Conservation (phyloP, 2,113 vertebrate genomes). For the Rostratula benghalensis region DNA sequence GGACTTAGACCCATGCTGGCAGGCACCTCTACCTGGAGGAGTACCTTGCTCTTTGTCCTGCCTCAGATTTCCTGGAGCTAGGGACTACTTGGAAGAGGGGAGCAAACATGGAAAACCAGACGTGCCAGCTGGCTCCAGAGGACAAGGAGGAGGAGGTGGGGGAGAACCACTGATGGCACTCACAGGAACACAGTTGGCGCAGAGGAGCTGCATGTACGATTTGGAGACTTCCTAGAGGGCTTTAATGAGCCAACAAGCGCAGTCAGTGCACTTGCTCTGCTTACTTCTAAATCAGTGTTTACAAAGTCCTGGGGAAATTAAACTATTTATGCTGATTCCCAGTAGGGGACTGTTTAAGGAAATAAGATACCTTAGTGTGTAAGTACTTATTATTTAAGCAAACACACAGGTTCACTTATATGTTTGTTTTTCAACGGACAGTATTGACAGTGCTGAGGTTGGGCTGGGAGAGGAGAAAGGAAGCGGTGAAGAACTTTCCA, state of each 20-base stretch:
- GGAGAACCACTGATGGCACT: background rate
- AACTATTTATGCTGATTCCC: background rate
- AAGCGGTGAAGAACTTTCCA: background rate
- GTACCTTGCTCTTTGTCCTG: background rate
- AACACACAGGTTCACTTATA: background rate
- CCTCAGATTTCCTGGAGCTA: background rate
- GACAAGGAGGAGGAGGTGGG: background rate
- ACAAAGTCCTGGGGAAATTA: background rate
- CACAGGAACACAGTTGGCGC: background rate
- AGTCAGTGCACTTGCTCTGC: background rate
- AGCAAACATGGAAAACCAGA: background rate
- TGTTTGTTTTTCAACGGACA: background rate
- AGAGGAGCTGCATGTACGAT: background rate
- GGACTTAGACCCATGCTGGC: background rate
- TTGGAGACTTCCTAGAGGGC: slow-evolving; percentile 25
- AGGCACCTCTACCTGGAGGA: background rate
- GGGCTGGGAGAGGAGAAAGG: background rate
- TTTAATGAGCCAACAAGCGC: background rate
- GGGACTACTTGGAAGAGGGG: background rate
- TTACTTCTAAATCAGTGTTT: slow-evolving; percentile 2
- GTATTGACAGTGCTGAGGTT: background rate
- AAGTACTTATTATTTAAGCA: background rate
- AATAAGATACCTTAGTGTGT: background rate
- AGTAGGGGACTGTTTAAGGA: background rate
- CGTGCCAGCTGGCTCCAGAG: background rate